These are phyloP conservation scores for Phaonia tiefii DNA, from an alignment of 2,888 invertebrate species.

Conservation along the genomic window DNA sequence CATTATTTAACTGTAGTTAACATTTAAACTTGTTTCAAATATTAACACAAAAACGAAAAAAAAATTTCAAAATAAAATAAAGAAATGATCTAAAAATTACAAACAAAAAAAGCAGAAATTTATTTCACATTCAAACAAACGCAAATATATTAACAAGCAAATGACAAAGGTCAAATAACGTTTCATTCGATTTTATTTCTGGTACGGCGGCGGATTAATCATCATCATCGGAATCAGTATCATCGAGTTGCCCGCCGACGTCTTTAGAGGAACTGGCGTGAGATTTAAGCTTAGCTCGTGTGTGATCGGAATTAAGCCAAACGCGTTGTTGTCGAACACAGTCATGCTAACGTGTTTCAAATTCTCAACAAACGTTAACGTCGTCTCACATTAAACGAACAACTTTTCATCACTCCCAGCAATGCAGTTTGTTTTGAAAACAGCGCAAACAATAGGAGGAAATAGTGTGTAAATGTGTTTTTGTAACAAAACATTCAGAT, in stretches of 20 bases:
- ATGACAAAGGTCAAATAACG: conserved; percentile 66
- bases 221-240: conserved; percentile 12
- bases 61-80: conserved; percentile 22
- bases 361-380: conserved; percentile 22
- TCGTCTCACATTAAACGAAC: not conserved
- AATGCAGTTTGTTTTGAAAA: conserved; percentile 57
- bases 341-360: not conserved
- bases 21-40: conserved; percentile 16
- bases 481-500: conserved; percentile 1
- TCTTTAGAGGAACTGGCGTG: no score
- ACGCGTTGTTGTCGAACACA: conserved; percentile 24
- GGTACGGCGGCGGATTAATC: conserved; percentile 45
- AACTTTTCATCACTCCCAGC: conserved; percentile 35
- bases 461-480: conserved; percentile 40
- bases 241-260: not conserved
- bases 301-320: no score
- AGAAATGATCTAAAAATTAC: conserved; percentile 17
- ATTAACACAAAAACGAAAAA: conserved; percentile 7
- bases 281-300: no score
- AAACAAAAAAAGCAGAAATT: conserved; percentile 35
- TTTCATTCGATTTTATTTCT: conserved; percentile 48
- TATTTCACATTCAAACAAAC: conserved; percentile 29
- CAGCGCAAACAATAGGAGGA: conserved; percentile 53
- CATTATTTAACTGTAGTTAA: not conserved
- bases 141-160: conserved; percentile 34